A percentile compares a stretch with the other conserved stretches of the same genome.
Conservation (phyloP, 2,888 invertebrate species). For the Drosophila anomalata region DNA sequence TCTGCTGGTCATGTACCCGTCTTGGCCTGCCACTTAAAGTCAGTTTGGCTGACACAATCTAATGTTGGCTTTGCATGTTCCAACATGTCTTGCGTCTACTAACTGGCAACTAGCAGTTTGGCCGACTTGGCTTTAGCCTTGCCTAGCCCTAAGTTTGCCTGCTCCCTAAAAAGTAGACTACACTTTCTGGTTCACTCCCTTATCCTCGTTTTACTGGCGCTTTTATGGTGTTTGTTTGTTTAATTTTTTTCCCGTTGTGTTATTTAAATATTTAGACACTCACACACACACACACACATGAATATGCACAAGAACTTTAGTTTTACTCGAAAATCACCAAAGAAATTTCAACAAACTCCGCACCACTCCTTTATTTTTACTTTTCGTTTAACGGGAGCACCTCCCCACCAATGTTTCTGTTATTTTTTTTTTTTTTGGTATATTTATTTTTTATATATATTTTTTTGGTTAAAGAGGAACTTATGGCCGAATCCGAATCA, state of each 20-base stretch:
- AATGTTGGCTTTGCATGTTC: constrained; percentile 46
- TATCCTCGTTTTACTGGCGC: constrained; percentile 1
- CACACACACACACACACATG: constrained; percentile 31
- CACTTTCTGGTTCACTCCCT: constrained; percentile 15
- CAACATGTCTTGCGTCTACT: constrained; percentile 16
- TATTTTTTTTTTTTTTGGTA: constrained; percentile 6
- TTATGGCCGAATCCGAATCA: constrained; percentile 28
- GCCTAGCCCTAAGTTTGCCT: constrained; percentile 6
- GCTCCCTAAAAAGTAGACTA: constrained; percentile 11
- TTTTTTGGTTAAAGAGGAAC: constrained; percentile 27
- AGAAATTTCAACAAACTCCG: constrained; percentile 49
- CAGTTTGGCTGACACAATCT: constrained; percentile 39
- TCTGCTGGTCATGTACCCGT: constrained; percentile 35
- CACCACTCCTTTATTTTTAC: constrained; percentile 37
- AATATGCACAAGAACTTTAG: constrained; percentile 22
- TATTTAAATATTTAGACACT: constrained; percentile 54
- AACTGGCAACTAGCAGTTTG: constrained; percentile 11
- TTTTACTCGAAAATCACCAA: constrained; percentile 26
- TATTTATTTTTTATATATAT: constrained; percentile 13
- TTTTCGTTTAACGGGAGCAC: constrained; percentile 9
- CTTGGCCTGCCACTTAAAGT: constrained; percentile 39
- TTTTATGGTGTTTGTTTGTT: constrained; percentile 35
- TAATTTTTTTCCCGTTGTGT: constrained; percentile 36
- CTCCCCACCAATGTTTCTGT: constrained; percentile 15
- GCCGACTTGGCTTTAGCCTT: constrained; percentile 1